Base-by-base conservation (phyloP, 2,888 invertebrate species). In the Automeris io region DNA sequence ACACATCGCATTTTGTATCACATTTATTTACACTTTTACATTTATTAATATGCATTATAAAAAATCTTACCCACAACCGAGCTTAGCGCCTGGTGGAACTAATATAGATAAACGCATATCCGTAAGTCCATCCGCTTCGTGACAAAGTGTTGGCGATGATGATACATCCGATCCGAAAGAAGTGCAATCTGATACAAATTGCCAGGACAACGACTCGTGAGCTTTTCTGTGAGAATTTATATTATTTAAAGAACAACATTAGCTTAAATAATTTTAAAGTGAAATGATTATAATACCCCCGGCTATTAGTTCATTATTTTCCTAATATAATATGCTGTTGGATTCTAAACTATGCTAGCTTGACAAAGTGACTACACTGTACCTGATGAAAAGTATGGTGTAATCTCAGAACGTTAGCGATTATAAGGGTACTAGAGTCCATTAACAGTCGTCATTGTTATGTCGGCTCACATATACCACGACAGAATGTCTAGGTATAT, bases 161-260 rank as follows among this genome's bases (percentile, higher is more conserved):
- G 80, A 79, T 64, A 87, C 81, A 44, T 89, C 85, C 4, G 91
- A 89, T 22, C 88, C 87, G 40, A 90, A 70, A 42, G 91, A 87
- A 43, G 88, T 78, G 19, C 77, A 69, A 47, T 89, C 78, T 57
- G 90, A 69, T 39, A 95, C 92, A 65, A 95, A 92, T 79, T 93
- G 94, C 95, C 95, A 96, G 31, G 94, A 94, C 41, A 95, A 85
- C 18, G 91, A 88, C 73, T 95, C 95, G 55, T 90, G 90, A 35
- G 88, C 88, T 79, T 91, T 92, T 54, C 93, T 94, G 72, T 5
- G 40, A 24, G 19, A 23, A 25, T 6, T 37, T 18, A 22, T 3
- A 12, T 19, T 8, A 1, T 29, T 29, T 16, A n/a, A 8, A 11
- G 24, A 18, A 9, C n/a, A 33, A 33, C 33, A 33, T 18, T 18